Base-by-base conservation (phyloP, 2,888 invertebrate species). In the Hypomecis atomaria region DNA sequence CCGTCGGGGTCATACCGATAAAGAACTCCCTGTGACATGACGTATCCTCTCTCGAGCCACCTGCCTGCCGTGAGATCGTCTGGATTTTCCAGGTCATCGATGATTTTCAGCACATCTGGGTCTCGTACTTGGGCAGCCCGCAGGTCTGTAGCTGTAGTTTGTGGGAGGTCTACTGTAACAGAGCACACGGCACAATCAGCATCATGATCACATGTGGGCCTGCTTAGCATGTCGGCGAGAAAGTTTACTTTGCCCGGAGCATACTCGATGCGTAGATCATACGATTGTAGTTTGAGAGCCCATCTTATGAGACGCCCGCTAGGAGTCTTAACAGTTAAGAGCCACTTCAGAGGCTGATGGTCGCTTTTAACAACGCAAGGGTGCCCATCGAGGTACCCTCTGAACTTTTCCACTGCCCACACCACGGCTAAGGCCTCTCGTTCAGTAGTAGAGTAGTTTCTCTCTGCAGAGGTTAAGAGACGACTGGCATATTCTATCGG, bases 291-390 rank as follows among this genome's bases (percentile, higher is more conserved):
- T 9, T 72, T 64, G 7, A 92, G 49, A 0, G 85, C 83, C 92
- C 90, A 93, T 44, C 90, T 67, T 0, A 83, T 84, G 0, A 93
- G 66, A 40, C 90, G 64, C 9, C 87, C 87, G n/a, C 78, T 76
- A 0, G 84, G 83, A 6, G 87, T 76, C 64, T 87, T 86, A 5
- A 88, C 44, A 4, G 74, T 69, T 62, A 82, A 66, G 6, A 91
- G 63, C 82, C 85, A 87, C 49, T 73, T 72, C 3, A 93, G 71
- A 0, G 88, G 52, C 42, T 59, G 59, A 37, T 59, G 59, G 44
- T 59, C 59, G 10, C 37, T 59, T 43, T 23, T 42, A 4, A 58
- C 49, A 6, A 43, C 50, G 11, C 49, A 42, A n/a, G 85, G 62
- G 10, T 48, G 37, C 57, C 38, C 48, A 34, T 45, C 55, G 13